phyloP scores from a whole-genome alignment of 2,797 vertebrate species.

The Pipistrellus nathusii region DNA sequence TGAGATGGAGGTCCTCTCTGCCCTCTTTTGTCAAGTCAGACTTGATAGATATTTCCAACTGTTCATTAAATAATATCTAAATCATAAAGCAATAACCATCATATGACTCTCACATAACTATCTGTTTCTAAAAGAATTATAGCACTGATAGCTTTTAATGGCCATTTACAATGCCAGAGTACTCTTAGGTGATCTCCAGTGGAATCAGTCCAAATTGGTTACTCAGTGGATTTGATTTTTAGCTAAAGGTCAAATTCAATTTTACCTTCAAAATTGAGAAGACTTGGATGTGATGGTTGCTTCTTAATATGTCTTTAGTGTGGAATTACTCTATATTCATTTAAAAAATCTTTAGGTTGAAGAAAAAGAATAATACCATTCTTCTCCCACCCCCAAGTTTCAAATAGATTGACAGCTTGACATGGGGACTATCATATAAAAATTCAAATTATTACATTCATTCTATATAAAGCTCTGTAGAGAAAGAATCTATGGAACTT shows the following conservation, averaged over 20 bases:
- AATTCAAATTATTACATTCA: neutral
- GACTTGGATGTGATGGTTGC: slow-evolving; percentile 68
- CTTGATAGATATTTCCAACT: slow-evolving; percentile 83
- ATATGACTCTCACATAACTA: slow-evolving; percentile 84
- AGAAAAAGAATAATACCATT: slow-evolving; percentile 56
- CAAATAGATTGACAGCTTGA: slow-evolving; percentile 38
- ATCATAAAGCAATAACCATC: slow-evolving; percentile 85
- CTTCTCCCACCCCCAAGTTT: neutral
- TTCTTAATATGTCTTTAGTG: slow-evolving; percentile 76
- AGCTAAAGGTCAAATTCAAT: slow-evolving; percentile 85
- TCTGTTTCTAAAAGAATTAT: slow-evolving; percentile 85
- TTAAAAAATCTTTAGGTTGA: slow-evolving; percentile 51
- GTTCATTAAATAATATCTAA: slow-evolving; percentile 85
- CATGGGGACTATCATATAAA: neutral
- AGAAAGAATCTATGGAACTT: neutral
- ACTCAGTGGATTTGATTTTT: slow-evolving; percentile 83
- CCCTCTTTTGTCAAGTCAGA: slow-evolving; percentile 81
- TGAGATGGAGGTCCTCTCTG: slow-evolving; percentile 72
- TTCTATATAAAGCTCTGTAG: slow-evolving; percentile 24
- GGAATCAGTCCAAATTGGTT: slow-evolving; percentile 83
- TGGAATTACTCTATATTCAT: slow-evolving; percentile 73
- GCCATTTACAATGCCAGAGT: slow-evolving; percentile 81
- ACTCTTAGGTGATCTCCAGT: slow-evolving; percentile 79
- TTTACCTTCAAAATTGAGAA: slow-evolving; percentile 80
- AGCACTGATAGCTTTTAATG: slow-evolving; percentile 81